These are phyloP conservation scores for Papilio protenor DNA, from an alignment of 2,888 invertebrate species.

Conservation along the genomic window DNA sequence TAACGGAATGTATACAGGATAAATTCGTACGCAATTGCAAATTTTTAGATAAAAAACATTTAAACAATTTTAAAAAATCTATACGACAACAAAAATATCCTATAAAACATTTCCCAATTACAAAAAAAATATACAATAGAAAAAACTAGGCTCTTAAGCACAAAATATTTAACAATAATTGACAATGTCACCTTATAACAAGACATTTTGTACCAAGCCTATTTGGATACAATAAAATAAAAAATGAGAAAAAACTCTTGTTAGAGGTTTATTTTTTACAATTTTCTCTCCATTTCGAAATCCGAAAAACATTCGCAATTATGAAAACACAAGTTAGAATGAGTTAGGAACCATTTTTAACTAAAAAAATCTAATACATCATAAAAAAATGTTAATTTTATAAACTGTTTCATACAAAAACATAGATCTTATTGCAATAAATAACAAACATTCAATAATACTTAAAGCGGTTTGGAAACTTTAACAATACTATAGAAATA, in stretches of 20 bases:
- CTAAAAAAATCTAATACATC: not conserved
- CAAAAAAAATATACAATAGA: not conserved
- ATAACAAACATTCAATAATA: conserved; percentile 15
- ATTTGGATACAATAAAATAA: not conserved
- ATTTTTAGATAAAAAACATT: conserved; percentile 31
- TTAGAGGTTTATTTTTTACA: not conserved
- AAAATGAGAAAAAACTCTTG: not conserved
- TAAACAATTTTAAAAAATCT: not conserved
- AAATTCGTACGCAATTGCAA: conserved; percentile 16
- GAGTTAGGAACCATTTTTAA: conserved; percentile 1
- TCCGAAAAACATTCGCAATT: not conserved
- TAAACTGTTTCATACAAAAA: not conserved
- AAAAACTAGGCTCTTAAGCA: not conserved
- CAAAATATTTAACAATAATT: conserved; percentile 9
- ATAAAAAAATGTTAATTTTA: not conserved
- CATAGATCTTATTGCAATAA: conserved; percentile 5
- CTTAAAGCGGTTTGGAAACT: conserved; percentile 13
- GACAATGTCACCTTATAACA: not conserved
- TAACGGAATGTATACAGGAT: conserved; percentile 39
- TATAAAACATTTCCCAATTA: conserved; percentile 29
- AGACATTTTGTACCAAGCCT: not conserved
- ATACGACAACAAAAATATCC: conserved; percentile 30
- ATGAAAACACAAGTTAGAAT: not conserved
- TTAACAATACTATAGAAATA: not conserved
- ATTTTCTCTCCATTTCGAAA: not conserved